These are phyloP conservation scores for Oxyscelio sp. DNA, from an alignment of 2,888 invertebrate species.

Conservation along the genomic window DNA sequence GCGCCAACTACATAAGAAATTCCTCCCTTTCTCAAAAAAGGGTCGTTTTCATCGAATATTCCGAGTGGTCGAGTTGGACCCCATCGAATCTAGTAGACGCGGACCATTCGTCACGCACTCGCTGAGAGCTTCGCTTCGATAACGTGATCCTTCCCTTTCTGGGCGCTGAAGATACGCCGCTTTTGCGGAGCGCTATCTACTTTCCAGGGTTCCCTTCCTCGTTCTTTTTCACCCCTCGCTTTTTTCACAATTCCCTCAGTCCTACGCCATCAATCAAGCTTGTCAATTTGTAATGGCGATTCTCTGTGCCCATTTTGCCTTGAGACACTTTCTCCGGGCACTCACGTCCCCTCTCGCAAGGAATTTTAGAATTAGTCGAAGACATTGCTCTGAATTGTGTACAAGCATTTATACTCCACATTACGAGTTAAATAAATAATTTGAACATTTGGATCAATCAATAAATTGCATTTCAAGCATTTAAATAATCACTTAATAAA, in stretches of 20 bases:
- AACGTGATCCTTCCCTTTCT: constrained; percentile 81
- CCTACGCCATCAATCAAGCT: constrained; percentile 89
- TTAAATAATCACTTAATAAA: too few species aligned
- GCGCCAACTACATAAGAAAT: constrained; percentile 60
- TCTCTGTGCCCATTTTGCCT: constrained; percentile 88
- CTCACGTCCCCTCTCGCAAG: constrained; percentile 42
- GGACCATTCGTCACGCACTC: constrained; percentile 88
- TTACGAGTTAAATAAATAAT: too few species aligned
- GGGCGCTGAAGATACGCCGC: constrained; percentile 77
- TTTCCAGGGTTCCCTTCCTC: constrained; percentile 76
- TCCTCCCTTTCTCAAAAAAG: constrained; percentile 76
- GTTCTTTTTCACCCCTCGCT: constrained; percentile 76
- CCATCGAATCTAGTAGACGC: constrained; percentile 84
- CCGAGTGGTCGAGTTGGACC: constrained; percentile 78
- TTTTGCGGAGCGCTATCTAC: constrained; percentile 83
- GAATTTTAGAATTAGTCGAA: constrained; percentile 59
- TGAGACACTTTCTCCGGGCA: constrained; percentile 79
- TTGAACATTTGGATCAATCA: too few species aligned
- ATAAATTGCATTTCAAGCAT: too few species aligned
- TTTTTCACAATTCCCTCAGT: constrained; percentile 79
- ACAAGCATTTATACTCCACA: constrained; percentile 3
- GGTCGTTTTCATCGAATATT: constrained; percentile 83
- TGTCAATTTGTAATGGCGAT: constrained; percentile 90
- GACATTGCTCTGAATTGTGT: constrained; percentile 21
- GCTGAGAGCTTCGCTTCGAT: constrained; percentile 87